A percentile compares a stretch with the other conserved stretches of the same genome.
These are phyloP conservation scores for Pseudomugil tenellus DNA, from an alignment of 2,797 vertebrate genomes.

Conservation along the genomic window DNA sequence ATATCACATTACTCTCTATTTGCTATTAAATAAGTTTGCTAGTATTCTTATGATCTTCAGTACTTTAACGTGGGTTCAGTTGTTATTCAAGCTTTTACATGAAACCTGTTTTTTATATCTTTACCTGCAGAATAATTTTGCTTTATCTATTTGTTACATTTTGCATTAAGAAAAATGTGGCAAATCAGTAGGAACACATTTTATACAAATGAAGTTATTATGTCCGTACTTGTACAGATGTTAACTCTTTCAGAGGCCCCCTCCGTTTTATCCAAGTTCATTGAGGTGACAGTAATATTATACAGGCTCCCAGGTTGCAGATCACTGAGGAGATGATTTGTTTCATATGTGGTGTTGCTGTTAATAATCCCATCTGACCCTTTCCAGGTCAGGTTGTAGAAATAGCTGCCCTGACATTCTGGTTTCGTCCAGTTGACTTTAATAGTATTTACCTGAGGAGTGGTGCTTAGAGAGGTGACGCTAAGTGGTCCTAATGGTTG, in stretches of 20 bases:
- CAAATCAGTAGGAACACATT: not conserved
- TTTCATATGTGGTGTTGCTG: rapidly evolving
- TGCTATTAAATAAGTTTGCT: not conserved
- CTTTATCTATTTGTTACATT: not conserved
- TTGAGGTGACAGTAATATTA: conserved; percentile 61
- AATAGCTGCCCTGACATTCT: conserved; percentile 49
- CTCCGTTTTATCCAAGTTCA: conserved; percentile 65
- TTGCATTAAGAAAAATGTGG: not conserved
- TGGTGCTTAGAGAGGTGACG: conserved; percentile 16
- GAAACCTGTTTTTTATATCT: not conserved
- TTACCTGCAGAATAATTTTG: too few relatives aligned
- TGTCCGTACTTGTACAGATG: conserved; percentile 72
- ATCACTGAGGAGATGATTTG: rapidly evolving
- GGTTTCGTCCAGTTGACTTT: conserved; percentile 35
- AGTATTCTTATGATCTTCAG: not conserved
- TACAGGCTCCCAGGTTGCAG: conserved; percentile 68
- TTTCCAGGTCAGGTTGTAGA: conserved; percentile 53
- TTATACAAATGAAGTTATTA: not conserved
- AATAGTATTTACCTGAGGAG: conserved; percentile 2
- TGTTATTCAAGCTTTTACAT: not conserved
- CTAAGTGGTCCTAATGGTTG: conserved; percentile 53
- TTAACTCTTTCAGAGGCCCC: not conserved
- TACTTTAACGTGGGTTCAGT: not conserved
- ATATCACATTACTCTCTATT: not conserved
- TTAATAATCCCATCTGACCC: rapidly evolving